Evolutionary conservation across 2,113 vertebrate genomes (phyloP), one percentile per base, ranked within the genome.

Genomic region (Phylloscopus trochilus): DNA sequence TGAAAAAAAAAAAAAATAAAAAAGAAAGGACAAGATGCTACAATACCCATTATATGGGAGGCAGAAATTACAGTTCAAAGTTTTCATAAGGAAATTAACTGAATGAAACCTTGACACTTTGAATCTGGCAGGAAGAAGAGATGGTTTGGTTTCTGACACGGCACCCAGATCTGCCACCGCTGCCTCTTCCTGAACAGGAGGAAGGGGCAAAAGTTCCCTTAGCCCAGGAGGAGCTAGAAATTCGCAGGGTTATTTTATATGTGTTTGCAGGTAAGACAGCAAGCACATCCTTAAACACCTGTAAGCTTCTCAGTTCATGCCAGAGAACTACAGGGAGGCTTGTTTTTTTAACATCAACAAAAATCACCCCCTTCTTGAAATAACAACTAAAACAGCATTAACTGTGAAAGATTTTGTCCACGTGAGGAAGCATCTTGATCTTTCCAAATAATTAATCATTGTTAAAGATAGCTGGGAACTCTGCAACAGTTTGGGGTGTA

Each of bases 11-110:
- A 63, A 30, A 41, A 41, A 41, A 41, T 5, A 52, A 58, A 62
- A 39, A 8, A 44, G 33, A 90, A 41, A 14, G 7, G 60, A 44
- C 7, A 53, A 46, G 9, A 55, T 33, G 14, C 8, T n/a, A 20
- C 1, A 0, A 59, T 16, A 51, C 31, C 22, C 4, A 7, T 24
- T 15, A 27, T 11, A 73, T 18, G 15, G 9, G 3, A 10, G 28
- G 11, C 18, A 33, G 11, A 83, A 73, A 60, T 19, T 35, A 21
- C 23, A 68, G 17, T 39, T 49, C 4, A 6, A 46, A 26, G 9
- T 41, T 58, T 83, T 74, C 19, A 11, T 27, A 62, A 43, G 41
- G 12, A 83, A 46, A 59, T 28, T 23, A 62, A 77, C 31, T 37
- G n/a, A 55, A 91, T 26, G 27, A 66, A 89, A 28, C 17, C 33